phyloP scores from a whole-genome alignment of 2,888 invertebrate genomes.

The Thereva nobilitata region DNA sequence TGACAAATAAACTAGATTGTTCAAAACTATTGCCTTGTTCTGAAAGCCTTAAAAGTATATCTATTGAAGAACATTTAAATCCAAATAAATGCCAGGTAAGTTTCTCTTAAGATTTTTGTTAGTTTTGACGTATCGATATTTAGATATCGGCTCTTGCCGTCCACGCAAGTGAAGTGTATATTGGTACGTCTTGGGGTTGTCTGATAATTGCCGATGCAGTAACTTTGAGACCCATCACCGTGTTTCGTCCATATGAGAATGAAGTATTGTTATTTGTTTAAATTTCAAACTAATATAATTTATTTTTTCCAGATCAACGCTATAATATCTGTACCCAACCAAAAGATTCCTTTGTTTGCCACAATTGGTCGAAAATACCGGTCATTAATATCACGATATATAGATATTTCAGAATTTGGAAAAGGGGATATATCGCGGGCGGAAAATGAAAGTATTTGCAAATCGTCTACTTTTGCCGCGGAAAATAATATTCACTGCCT shows the following conservation, averaged over 20 bases:
- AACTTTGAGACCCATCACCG: slow-evolving; percentile 81
- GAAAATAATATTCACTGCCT: slow-evolving; percentile 56
- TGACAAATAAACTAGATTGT: slow-evolving; percentile 83
- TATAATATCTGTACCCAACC: slow-evolving; percentile 64
- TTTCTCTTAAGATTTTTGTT: not conserved
- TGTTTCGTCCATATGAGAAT: slow-evolving; percentile 89
- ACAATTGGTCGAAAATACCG: slow-evolving; percentile 86
- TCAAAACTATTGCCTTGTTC: slow-evolving; percentile 90
- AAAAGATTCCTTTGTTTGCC: slow-evolving; percentile 64
- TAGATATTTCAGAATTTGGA: slow-evolving; percentile 56
- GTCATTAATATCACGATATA: slow-evolving; percentile 70
- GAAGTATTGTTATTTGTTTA: slow-evolving; percentile 61
- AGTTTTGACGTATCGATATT: not conserved
- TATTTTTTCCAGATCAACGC: slow-evolving; percentile 61
- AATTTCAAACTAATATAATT: not conserved
- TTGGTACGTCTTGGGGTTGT: slow-evolving; percentile 95
- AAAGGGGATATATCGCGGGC: not conserved
- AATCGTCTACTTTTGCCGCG: slow-evolving; percentile 49
- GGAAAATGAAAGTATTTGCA: slow-evolving; percentile 43
- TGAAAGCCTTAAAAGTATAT: slow-evolving; percentile 87
- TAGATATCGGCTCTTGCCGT: slow-evolving; percentile 63
- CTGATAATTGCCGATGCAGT: slow-evolving; percentile 84
- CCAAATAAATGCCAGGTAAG: slow-evolving; percentile 75
- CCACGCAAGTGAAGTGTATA: slow-evolving; percentile 73
- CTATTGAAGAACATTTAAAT: slow-evolving; percentile 83